Evolutionary conservation across 2,888 invertebrate species (phyloP), one percentile per base, ranked within the genome.

Genomic region (Cryptocephalus primarius): DNA sequence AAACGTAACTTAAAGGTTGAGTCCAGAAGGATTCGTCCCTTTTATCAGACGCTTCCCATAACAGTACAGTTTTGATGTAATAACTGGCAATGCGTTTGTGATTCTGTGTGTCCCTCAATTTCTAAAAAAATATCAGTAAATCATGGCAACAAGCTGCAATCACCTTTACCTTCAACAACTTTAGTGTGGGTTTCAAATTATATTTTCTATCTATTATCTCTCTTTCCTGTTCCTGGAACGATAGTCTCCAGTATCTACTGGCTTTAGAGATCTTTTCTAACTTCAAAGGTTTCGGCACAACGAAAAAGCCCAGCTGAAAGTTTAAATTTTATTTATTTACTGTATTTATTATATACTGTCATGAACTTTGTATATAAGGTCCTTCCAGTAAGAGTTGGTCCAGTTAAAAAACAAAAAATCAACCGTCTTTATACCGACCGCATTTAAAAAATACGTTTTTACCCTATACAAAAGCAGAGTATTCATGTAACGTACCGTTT

Each of bases 61-160:
- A 55, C 48, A 67, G 69, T 14, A 74, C 49, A 0, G 72, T 74
- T 59, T 75, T 74, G 13, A 75, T 69, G 45, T 64, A 73, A 53
- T 75, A 74, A 47, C 74, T 75, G 1, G 70, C 65, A 12, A 74
- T 64, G 22, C 22, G 6, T 48, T 40, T 52, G 52, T 69, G 69
- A 0, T 62, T 50, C 33, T 66, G 55, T 0, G 56, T 58, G 49
- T 74, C 71, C 10, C 72, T 59, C 3, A 74, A 45, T 67, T 70
- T 72, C 72, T 73, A 67, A 64, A 47, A 52, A 10, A 45, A 46
- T 12, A 39, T 49, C 44, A n/a, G 43, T 46, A 49, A 36, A 36
- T 6, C 12, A 11, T 6, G 2, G 6, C 22, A 6, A 22, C 22
- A 22, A 22, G 22, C 3, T n/a, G 32, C 39, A 50, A 9, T 43